Conservation (phyloP, 2,113 vertebrate species). For the Madoqua kirkii region DNA sequence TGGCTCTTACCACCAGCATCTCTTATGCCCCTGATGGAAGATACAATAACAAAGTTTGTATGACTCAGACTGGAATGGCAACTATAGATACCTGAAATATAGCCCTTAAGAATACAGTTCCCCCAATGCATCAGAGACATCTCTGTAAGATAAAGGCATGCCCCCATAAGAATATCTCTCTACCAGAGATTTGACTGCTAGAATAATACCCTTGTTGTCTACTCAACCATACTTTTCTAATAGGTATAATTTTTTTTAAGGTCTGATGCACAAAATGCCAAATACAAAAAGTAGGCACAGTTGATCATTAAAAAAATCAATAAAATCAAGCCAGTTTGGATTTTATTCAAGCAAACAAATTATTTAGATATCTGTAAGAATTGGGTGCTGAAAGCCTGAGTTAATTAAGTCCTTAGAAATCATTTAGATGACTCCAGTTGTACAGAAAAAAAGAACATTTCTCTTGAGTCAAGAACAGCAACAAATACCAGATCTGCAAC, state of each 20-base stretch:
- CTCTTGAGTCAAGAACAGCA: neutral
- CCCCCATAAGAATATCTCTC: neutral
- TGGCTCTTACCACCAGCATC: neutral
- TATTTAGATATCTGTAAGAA: neutral
- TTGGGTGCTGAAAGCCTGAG: neutral
- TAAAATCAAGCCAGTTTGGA: neutral
- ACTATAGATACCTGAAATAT: neutral
- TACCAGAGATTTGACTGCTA: neutral
- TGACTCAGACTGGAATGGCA: neutral
- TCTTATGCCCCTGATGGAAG: neutral
- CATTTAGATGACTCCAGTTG: neutral
- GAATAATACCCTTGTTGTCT: neutral
- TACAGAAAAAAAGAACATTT: neutral
- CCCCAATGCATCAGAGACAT: neutral
- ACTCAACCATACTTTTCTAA: neutral
- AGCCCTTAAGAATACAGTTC: neutral
- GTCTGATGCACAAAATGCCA: neutral
- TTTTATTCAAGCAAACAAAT: slow-evolving; percentile 5
- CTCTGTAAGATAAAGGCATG: neutral
- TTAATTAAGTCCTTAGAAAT: neutral
- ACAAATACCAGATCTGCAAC: neutral
- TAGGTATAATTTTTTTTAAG: neutral
- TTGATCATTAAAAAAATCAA: neutral
- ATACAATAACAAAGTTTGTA: neutral
- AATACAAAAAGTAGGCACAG: neutral